These are phyloP conservation scores for Chelonoidis abingdonii DNA, from an alignment of 2,113 vertebrate genomes.

Conservation along the genomic window DNA sequence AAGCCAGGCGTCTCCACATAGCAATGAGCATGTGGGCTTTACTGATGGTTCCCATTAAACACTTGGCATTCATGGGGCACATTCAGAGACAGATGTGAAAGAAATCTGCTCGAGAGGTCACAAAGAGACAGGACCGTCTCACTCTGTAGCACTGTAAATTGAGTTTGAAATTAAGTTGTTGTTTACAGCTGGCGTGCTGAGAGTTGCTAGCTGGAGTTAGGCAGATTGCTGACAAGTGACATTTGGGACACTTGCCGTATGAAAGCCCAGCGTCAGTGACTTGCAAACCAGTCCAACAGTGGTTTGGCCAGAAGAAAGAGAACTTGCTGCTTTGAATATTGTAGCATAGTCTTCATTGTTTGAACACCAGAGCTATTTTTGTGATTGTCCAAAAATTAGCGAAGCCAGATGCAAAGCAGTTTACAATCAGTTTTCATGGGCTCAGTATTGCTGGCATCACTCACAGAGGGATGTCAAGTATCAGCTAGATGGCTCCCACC, in stretches of 20 bases:
- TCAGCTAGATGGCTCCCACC: not conserved
- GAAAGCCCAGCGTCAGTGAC: not conserved
- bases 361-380: not conserved
- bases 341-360: not conserved
- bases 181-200: not conserved
- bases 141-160: not conserved
- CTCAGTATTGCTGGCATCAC: not conserved
- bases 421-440: constrained; percentile 1
- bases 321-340: not conserved
- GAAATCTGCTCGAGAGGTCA: not conserved
- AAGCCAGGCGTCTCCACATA: fast-evolving
- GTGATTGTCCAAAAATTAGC: not conserved
- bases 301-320: not conserved
- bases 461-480: not conserved
- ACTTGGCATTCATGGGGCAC: not conserved
- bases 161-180: not conserved
- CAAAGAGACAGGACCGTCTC: fast-evolving
- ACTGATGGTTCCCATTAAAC: not conserved
- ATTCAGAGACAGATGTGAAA: not conserved
- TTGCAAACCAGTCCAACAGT: not conserved
- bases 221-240: not conserved
- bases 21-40: fast-evolving
- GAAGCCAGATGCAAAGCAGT: not conserved
- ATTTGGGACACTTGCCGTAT: not conserved
- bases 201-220: not conserved